These are phyloP conservation scores for Albula goreensis DNA, from an alignment of 2,113 vertebrate species.

Conservation along the genomic window DNA sequence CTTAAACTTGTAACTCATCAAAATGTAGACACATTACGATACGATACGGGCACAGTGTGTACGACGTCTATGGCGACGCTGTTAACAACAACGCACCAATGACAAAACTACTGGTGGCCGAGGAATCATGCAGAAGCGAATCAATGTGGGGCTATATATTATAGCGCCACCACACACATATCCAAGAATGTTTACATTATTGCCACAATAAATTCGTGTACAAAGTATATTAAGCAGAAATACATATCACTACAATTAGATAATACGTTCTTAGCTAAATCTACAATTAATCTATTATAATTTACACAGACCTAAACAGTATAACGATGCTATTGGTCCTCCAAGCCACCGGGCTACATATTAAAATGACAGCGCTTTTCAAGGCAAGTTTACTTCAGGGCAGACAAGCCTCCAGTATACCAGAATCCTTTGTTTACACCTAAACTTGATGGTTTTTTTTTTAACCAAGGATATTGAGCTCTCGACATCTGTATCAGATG, in stretches of 20 bases:
- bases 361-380: neutral
- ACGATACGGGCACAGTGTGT: too few species aligned
- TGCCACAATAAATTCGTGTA: neutral
- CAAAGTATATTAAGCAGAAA: neutral
- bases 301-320: neutral
- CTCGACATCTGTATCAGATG: neutral
- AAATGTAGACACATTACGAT: neutral
- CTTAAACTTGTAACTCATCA: neutral
- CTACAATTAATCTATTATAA: neutral
- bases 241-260: neutral
- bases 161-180: neutral
- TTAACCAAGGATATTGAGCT: neutral
- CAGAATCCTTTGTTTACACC: conserved; percentile 7
- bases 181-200: neutral
- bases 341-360: neutral
- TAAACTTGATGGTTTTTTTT: neutral
- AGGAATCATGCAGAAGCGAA: neutral
- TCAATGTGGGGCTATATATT: neutral
- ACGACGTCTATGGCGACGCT: neutral
- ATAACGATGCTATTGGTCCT: neutral
- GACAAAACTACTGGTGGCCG: neutral
- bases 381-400: neutral
- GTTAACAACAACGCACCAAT: neutral
- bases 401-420: neutral
- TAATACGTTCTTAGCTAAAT: neutral